A percentile compares a stretch with the other conserved stretches of the same genome.
Evolutionary conservation across 2,888 invertebrate genomes (phyloP).

Genomic region (Leptinotarsa tumamoca): DNA sequence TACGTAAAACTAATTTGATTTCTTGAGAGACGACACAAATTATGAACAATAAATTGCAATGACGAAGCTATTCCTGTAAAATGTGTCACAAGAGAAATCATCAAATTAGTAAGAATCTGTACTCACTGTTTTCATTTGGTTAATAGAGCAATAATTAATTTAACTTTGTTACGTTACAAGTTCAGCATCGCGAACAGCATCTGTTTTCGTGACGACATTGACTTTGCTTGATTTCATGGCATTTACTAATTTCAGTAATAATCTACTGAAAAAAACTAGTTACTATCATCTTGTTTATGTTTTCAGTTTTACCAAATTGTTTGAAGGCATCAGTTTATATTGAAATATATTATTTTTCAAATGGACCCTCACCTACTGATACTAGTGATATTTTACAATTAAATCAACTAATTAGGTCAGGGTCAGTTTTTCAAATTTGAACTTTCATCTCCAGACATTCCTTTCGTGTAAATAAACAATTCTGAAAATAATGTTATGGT

Average conservation of each 20-base stretch:
- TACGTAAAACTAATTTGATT: slow-evolving; percentile 15
- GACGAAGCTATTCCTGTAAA: slow-evolving; percentile 12
- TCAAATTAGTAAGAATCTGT: slow-evolving; percentile 39
- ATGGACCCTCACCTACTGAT: too few species aligned
- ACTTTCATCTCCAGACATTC: too few species aligned
- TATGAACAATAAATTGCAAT: slow-evolving; percentile 10
- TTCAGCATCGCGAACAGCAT: slow-evolving; percentile 38
- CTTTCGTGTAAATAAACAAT: too few species aligned
- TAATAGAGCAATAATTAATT: slow-evolving; percentile 44
- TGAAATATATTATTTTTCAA: too few species aligned
- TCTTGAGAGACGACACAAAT: slow-evolving; percentile 12
- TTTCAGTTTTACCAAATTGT: too few species aligned
- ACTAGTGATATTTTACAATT: too few species aligned
- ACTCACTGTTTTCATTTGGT: slow-evolving; percentile 33
- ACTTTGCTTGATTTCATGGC: background rate
- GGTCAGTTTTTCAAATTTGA: too few species aligned
- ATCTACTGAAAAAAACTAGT: too few species aligned
- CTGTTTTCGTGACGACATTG: slow-evolving; percentile 28
- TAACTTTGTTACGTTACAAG: slow-evolving; percentile 43
- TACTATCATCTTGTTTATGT: too few species aligned
- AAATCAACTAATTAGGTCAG: too few species aligned
- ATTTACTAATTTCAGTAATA: background rate
- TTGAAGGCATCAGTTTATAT: too few species aligned
- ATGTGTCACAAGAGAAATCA: slow-evolving; percentile 34
- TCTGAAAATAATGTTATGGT: too few species aligned